Evolutionary conservation across 2,797 vertebrate genomes (phyloP).

Genomic region (Buphagus erythrorhynchus): DNA sequence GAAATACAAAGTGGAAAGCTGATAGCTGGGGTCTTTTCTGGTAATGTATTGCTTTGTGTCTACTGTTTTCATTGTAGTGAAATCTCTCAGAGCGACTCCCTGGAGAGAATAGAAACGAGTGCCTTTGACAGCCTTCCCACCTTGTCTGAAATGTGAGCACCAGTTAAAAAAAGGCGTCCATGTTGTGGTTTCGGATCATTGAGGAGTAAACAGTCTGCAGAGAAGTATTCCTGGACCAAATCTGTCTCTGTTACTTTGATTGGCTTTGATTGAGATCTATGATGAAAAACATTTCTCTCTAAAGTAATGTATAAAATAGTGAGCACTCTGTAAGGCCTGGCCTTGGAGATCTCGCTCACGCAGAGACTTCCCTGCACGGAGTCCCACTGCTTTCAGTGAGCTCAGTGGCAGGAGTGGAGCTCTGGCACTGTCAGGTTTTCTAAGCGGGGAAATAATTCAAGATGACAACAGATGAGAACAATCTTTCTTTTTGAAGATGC

Average conservation of each 20-base stretch:
- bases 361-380: background rate
- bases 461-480: constrained; percentile 9
- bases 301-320: constrained; percentile 2
- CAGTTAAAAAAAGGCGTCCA: constrained; percentile 7
- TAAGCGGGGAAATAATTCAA: background rate
- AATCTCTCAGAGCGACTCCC: constrained; percentile 85
- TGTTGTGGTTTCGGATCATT: background rate
- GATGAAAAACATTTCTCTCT: constrained; percentile 52
- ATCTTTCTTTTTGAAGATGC: constrained; percentile 1
- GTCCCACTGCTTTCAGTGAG: background rate
- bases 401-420: background rate
- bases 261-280: constrained; percentile 33
- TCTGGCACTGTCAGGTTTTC: background rate
- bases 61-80: constrained; percentile 74
- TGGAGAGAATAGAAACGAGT: constrained; percentile 84
- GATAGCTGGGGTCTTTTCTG: background rate
- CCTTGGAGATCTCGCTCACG: background rate
- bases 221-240: background rate
- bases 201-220: background rate
- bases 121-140: constrained; percentile 86
- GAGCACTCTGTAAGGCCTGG: background rate
- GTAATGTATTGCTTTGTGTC: background rate
- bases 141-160: constrained; percentile 89
- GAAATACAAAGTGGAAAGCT: background rate
- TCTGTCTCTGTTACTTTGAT: background rate